phyloP scores from a whole-genome alignment of 2,113 vertebrate genomes.

The Candoia aspera region DNA sequence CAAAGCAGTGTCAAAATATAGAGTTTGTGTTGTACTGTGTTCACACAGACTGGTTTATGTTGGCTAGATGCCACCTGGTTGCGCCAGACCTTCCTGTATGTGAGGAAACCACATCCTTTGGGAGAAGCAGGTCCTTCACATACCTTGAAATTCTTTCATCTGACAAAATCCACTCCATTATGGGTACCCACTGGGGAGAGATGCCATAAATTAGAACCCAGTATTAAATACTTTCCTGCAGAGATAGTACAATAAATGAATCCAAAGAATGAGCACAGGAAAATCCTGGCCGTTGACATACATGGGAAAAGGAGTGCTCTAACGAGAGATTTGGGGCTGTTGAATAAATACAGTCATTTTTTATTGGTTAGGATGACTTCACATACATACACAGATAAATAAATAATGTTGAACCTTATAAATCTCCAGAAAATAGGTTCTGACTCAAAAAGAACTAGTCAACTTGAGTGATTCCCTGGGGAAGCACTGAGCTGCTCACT shows the following conservation, averaged over 20 bases:
- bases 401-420: neutral
- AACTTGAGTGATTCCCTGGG: neutral
- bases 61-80: constrained; percentile 59
- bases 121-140: constrained; percentile 69
- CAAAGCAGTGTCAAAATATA: constrained; percentile 63
- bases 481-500: neutral
- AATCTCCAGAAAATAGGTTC: neutral
- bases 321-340: constrained; percentile 15
- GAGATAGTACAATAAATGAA: neutral
- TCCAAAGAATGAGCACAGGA: constrained; percentile 8
- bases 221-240: constrained; percentile 23
- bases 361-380: neutral
- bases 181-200: neutral
- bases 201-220: constrained; percentile 28
- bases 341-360: constrained; percentile 8
- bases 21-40: constrained; percentile 53
- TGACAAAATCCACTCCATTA: constrained; percentile 1
- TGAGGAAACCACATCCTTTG: constrained; percentile 66
- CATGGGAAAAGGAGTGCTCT: neutral
- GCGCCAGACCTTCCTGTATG: constrained; percentile 57
- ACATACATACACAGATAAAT: neutral
- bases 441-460: neutral
- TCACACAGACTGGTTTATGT: constrained; percentile 70
- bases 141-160: constrained; percentile 37
- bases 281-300: neutral